A percentile compares a stretch with the other conserved stretches of the same genome.
phyloP scores from a whole-genome alignment of 2,113 vertebrate species.

The Lepisosteus osseus region DNA sequence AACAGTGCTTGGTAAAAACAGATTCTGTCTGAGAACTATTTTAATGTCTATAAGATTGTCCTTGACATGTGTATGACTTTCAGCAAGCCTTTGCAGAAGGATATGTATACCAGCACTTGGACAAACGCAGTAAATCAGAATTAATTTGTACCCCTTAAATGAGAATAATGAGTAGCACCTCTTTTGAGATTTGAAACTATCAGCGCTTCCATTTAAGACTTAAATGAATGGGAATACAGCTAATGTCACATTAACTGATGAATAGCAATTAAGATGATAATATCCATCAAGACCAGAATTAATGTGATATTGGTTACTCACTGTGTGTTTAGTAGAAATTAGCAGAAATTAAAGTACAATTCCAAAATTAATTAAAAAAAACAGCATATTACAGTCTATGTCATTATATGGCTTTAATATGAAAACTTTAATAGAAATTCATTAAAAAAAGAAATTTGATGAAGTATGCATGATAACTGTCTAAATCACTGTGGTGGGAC shows the following conservation, averaged over 20 bases:
- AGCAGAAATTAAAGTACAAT: neutral
- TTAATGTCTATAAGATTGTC: too few relatives aligned
- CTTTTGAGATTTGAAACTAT: slow-evolving; percentile 4
- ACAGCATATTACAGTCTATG: too few relatives aligned
- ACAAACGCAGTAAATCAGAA: neutral
- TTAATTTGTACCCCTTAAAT: neutral
- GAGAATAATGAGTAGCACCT: neutral
- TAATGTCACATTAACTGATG: neutral
- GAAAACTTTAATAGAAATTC: too few relatives aligned
- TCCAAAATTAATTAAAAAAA: neutral
- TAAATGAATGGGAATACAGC: neutral
- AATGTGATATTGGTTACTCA: neutral
- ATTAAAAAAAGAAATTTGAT: too few relatives aligned
- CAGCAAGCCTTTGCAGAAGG: neutral
- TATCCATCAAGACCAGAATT: neutral
- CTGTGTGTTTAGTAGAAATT: neutral
- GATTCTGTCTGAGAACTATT: too few relatives aligned
- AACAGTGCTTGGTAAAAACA: too few relatives aligned
- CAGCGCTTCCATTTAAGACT: neutral
- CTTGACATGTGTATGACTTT: neutral
- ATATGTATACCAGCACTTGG: neutral
- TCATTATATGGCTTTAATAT: too few relatives aligned
- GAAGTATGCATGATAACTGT: too few relatives aligned
- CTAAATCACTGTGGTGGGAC: too few relatives aligned
- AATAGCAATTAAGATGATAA: slow-evolving; percentile 2